Evolutionary conservation across 1,140 invertebrate genomes (phyloP), one percentile per base, ranked within the genome.

Genomic region (Trichogramma pretiosum): DNA sequence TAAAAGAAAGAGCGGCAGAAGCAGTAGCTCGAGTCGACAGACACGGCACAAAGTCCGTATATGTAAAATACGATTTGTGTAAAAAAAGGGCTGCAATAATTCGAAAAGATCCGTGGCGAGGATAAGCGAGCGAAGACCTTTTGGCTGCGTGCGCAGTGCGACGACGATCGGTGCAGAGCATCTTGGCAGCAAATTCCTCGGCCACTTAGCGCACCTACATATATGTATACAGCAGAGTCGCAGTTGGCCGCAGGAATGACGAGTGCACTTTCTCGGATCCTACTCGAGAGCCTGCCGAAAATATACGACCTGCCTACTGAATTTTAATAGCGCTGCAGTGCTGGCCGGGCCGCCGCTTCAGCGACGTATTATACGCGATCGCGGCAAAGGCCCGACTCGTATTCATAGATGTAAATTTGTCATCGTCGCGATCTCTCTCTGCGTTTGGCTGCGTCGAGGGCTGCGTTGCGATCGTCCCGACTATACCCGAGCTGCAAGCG

Each of bases 371-470:
- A n/a, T n/a, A n/a, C n/a, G 46, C 30, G 14, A 26, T 24, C 32
- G 38, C 38, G 26, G 21, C 30, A 16, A 34, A 48, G 46, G 41
- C 41, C 23, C 11, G 22, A 48, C 41, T 41, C 33, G 38, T 19
- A 30, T 16, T n/a, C n/a, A n/a, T n/a, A n/a, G 30, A 30, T 19
- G 17, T 30, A 16, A 16, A 14, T 35, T 14, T 35, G 34, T 26
- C 36, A 8, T 8, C 16, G 23, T 8, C 14, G 11, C 3, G 5
- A n/a, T 38, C 22, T 46, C 32, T 41, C 32, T 42, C 30, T 36
- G 21, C 37, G 16, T 26, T 37, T n/a, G n/a, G n/a, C n/a, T n/a
- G n/a, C n/a, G n/a, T n/a, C n/a, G n/a, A n/a, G n/a, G n/a, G n/a
- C n/a, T n/a, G n/a, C n/a, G n/a, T n/a, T n/a, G n/a, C n/a, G n/a